These are phyloP conservation scores for Styela plicata DNA, from an alignment of 23 tunicate species.

Conservation along the genomic window DNA sequence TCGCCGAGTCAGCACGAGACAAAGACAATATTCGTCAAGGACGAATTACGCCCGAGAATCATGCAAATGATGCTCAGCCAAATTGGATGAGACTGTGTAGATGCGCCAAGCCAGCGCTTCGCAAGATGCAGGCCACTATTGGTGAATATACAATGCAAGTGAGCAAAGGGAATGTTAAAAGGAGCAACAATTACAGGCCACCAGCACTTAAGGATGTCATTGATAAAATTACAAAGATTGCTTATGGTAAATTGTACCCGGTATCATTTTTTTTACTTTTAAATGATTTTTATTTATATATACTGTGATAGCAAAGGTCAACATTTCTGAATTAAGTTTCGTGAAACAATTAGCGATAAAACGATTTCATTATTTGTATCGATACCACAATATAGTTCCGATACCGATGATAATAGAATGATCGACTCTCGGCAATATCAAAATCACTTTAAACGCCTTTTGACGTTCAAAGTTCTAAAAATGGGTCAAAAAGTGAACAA, in stretches of 20 bases:
- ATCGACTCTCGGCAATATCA: too few species aligned
- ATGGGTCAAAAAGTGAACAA: too few species aligned
- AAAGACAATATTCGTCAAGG: not conserved
- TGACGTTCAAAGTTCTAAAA: too few species aligned
- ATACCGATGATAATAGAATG: too few species aligned
- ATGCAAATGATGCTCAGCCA: not conserved
- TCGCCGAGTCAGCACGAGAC: not conserved
- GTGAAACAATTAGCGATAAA: too few species aligned
- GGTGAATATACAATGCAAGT: slow-evolving; percentile 34
- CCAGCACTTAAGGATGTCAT: slow-evolving; percentile 63
- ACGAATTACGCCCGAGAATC: not conserved
- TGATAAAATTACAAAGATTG: slow-evolving; percentile 51
- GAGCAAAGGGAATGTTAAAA: slow-evolving; percentile 20
- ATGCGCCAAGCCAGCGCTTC: slow-evolving; percentile 61
- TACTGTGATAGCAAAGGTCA: not conserved
- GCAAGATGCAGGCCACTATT: slow-evolving; percentile 39
- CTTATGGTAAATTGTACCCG: slow-evolving; percentile 68
- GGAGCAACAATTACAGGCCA: slow-evolving; percentile 26
- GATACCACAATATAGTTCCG: too few species aligned
- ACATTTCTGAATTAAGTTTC: not conserved
- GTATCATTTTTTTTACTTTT: too few species aligned
- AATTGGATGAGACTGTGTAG: slow-evolving; percentile 52
- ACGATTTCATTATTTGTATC: too few species aligned
- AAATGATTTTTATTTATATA: too few species aligned
- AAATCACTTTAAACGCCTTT: too few species aligned